Evolutionary conservation across 2,797 vertebrate genomes (phyloP), one percentile per base, ranked within the genome.

Genomic region (Morus bassanus): DNA sequence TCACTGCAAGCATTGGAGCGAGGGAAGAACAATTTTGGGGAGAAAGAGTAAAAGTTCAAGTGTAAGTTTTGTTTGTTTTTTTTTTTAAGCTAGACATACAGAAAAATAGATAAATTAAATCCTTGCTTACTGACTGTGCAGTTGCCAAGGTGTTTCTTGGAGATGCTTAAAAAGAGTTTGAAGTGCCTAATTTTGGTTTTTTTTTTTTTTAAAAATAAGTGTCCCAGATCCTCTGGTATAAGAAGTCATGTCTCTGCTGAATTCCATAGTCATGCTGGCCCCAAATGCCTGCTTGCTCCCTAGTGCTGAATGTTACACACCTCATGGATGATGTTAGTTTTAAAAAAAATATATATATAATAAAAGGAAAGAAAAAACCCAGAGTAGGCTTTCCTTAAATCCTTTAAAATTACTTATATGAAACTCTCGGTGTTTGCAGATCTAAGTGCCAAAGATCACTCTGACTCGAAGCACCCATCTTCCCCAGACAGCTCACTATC

Each of bases 381-480:
- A 76, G 80, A 94, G 57, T 74, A 57, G 21, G 39, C 65, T 73
- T 65, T 75, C 73, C 88, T 76, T 60, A 60, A 91, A 79, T 75
- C 77, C 77, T 93, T 86, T 80, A 70, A 77, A 83, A 27, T 33
- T 13, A 6, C 25, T 25, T 60, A 2, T 10, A 28, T 30, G n/a
- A 56, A 91, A 57, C 92, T 51, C 69, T 88, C 82, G 74, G 53
- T 79, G 86, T 80, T 92, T 84, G 85, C 83, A 93, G 72, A 83
- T 77, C 56, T 22, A 59, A 85, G 77, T 91, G 90, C 91, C 93
- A 59, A 96, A 96, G 93, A 86, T 94, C 88, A 3, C 65, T 43
- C 41, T 57, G 83, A 43, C 77, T 88, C 60, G 30, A 64, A 74
- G 76, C 5, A 0, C 33, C 48, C 37, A 7, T 50, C 84, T 70